Evolutionary conservation across 2,888 invertebrate genomes (phyloP), one percentile per base, ranked within the genome.

Genomic region (Cremastobaeus sp.): DNA sequence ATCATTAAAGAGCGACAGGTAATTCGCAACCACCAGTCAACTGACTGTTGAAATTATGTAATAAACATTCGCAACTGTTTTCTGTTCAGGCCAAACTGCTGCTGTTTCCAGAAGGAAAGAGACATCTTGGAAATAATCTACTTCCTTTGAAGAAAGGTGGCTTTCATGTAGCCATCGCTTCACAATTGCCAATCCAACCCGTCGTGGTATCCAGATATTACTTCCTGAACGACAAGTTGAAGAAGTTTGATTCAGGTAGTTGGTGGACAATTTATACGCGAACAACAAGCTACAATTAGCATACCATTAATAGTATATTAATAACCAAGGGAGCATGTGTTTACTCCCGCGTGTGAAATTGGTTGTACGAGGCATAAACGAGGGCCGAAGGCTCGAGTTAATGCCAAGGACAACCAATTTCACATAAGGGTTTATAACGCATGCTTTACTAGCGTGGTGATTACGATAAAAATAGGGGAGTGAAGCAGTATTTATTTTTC

Each of bases 121-220:
- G 98, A 73, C 93, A 94, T 84, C 90, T 91, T n/a, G 91, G 91
- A 2, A 93, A 92, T 21, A 91, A 91, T 18, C 88, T 98, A 81
- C 88, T 97, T 79, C 95, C 96, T 1, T 97, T 98, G 88, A 97
- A 98, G 85, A 98, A 98, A 86, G 98, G 98, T 5, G 97, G 96
- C 2, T 98, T 99, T 89, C 96, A 97, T 88, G 92, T 98, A 76
- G 98, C 98, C 0, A 89, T 97, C 74, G 92, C 93, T 77, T 93
- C 95, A 3, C 92, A 92, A 83, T 92, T 95, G 69, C 95, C 96
- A 2, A 93, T 98, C 73, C 94, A 96, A 83, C 97, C 98, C 0
- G 92, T 97, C 0, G 95, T 96, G 17, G 92, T 96, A 66, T 96
- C 96, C 4, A 91, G 93, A 82, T 97, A 96, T 88, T 91, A 92